These are phyloP conservation scores for Ophraella communa DNA, from an alignment of 2,888 invertebrate genomes.

Conservation along the genomic window DNA sequence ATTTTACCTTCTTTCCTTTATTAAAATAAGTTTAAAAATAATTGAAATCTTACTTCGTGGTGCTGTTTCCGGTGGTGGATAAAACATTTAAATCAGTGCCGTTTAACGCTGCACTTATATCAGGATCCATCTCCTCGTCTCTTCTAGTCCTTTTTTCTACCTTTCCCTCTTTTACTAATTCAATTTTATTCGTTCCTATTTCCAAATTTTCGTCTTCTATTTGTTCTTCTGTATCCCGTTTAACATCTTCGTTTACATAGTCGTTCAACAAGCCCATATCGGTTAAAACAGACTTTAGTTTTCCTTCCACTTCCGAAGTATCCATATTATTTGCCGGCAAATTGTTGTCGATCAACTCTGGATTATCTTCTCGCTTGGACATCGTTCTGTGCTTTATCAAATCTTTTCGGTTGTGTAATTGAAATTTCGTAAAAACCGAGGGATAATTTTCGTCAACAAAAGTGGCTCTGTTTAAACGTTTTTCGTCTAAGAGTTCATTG, in stretches of 20 bases:
- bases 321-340: too few species aligned
- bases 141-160: conserved; percentile 25
- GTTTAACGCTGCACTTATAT: background rate
- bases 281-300: conserved; percentile 44
- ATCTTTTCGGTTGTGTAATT: conserved; percentile 42
- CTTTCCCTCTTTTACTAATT: conserved; percentile 35
- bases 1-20: too few species aligned
- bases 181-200: conserved; percentile 42
- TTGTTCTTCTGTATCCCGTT: conserved; percentile 43
- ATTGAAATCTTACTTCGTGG: background rate
- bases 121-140: background rate
- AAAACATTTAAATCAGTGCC: background rate
- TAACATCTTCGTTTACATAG: conserved; percentile 37
- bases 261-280: conserved; percentile 50
- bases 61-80: background rate
- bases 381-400: conserved; percentile 27
- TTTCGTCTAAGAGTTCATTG: too few species aligned
- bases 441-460: conserved; percentile 44
- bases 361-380: conserved; percentile 28
- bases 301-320: conserved; percentile 39
- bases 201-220: conserved; percentile 45
- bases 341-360: background rate
- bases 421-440: conserved; percentile 49
- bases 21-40: too few species aligned
- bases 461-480: conserved; percentile 10